phyloP scores from a whole-genome alignment of 2,888 invertebrate genomes.

The Koerneria pararmatus region DNA sequence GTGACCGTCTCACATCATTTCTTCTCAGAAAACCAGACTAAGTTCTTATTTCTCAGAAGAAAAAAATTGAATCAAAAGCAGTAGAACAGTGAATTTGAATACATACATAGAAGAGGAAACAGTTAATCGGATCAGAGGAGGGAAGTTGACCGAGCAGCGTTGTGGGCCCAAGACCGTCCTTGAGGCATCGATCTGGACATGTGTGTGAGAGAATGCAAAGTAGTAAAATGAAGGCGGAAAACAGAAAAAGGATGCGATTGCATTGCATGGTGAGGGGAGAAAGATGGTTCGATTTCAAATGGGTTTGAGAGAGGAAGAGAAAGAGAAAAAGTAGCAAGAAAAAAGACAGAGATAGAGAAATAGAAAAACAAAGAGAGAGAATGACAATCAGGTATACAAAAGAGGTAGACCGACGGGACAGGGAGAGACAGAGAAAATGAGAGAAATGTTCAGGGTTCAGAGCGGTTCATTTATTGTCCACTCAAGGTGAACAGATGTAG shows the following conservation, averaged over 20 bases:
- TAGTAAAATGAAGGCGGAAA: not conserved
- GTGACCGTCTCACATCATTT: too few relatives aligned
- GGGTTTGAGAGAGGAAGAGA: too few relatives aligned
- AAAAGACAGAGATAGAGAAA: constrained; percentile 11
- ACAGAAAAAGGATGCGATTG: not conserved
- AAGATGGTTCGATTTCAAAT: not conserved
- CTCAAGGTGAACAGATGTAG: not conserved
- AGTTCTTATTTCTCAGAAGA: too few relatives aligned
- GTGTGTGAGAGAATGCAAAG: constrained; percentile 15
- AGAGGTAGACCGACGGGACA: constrained; percentile 15
- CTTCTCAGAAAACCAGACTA: too few relatives aligned
- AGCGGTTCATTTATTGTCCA: constrained; percentile 1
- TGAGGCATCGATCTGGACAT: not conserved
- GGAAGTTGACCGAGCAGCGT: too few relatives aligned
- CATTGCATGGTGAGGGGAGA: not conserved
- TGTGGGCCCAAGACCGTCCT: too few relatives aligned
- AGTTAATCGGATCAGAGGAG: too few relatives aligned
- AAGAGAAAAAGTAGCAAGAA: not conserved
- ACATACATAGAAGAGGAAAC: too few relatives aligned
- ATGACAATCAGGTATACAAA: not conserved
- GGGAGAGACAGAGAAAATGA: not conserved
- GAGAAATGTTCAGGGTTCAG: too few relatives aligned
- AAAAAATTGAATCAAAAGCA: too few relatives aligned
- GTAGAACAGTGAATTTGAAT: too few relatives aligned
- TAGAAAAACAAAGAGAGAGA: too few relatives aligned